Base-by-base conservation (phyloP, 2,113 vertebrate genomes). In the Anolis carolinensis region DNA sequence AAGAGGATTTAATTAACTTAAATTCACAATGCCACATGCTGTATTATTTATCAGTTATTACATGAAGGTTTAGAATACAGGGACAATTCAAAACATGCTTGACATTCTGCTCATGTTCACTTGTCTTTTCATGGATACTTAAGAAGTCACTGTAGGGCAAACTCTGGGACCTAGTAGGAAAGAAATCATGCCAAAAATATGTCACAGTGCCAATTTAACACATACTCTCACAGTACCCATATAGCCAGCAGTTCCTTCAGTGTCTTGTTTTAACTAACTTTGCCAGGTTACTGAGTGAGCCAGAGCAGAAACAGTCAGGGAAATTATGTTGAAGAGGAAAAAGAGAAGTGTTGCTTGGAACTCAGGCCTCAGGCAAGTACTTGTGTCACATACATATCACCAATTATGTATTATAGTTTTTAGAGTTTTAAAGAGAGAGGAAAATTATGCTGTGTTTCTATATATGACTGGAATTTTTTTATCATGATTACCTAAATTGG, bases 1-100 rank as follows among this genome's bases (percentile, higher is more conserved):
- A n/a, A 75, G 55, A 48, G 30, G 32, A 25, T n/a, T 65, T 75
- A 75, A 83, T 83, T 48, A 84, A 76, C 30, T 84, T 65, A 39
- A 34, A 20, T 50, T 76, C 36, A 67, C 39, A 30, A 50, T 67
- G 44, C 11, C 7, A 27, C 59, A 67, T 67, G 5, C 55, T 63
- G 55, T n/a, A 65, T 83, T n/a, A 63, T 79, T 62, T 77, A 59
- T 72, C 71, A 36, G 21, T 72, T 82, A 36, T 27, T 59, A 27
- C 48, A 34, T 55, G 23, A 34, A 16, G 6, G 55, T 39, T 82
- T 55, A 82, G 50, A 72, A 36, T 82, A 72, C 50, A 82, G 18
- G n/a, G 52, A 82, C 11, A 48, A 34, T 70, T n/a, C 11, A 34
- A 82, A 71, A 30, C 23, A 18, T 72, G 32, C 71, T 55, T 23